Percentiles rank a stretch among this genome's conserved stretches.
Conservation (phyloP, 2,888 invertebrate genomes). For the Hanleya hanleyi region DNA sequence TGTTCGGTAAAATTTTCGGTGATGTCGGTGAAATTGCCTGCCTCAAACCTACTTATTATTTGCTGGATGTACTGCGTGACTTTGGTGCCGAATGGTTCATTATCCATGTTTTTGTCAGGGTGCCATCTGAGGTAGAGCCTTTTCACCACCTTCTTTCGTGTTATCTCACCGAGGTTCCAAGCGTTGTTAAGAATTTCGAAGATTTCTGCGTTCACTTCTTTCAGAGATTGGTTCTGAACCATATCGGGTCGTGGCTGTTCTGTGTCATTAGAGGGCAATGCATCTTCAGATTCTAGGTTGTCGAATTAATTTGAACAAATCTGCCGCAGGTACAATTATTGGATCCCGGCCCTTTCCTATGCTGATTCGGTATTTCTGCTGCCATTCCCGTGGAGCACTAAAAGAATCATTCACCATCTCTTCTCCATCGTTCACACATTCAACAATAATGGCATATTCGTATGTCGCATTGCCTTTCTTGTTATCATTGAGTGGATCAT, state of each 20-base stretch:
- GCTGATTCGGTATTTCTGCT: constrained; percentile 15
- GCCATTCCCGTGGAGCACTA: background rate
- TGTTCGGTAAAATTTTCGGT: no score
- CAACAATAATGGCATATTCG: constrained; percentile 28
- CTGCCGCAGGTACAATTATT: constrained; percentile 13
- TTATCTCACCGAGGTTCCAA: constrained; percentile 26
- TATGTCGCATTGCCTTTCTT: constrained; percentile 9
- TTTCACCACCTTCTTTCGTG: constrained; percentile 37
- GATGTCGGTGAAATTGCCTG: constrained; percentile 22
- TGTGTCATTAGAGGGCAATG: background rate
- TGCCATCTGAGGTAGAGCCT: constrained; percentile 47
- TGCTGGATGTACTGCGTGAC: constrained; percentile 43
- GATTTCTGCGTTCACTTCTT: constrained; percentile 33
- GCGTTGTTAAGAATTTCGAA: constrained; percentile 34
- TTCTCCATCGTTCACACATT: background rate
- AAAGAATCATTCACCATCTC: background rate
- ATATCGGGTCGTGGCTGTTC: background rate
- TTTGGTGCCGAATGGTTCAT: constrained; percentile 35
- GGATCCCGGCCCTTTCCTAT: constrained; percentile 15
- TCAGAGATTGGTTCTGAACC: background rate
- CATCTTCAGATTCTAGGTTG: background rate
- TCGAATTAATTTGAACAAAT: constrained; percentile 35
- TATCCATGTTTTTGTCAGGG: constrained; percentile 49
- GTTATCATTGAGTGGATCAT: constrained; percentile 25
- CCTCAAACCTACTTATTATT: constrained; percentile 34